Evolutionary conservation across 2,888 invertebrate species (phyloP).

Genomic region (Alviniconcha strummeri): DNA sequence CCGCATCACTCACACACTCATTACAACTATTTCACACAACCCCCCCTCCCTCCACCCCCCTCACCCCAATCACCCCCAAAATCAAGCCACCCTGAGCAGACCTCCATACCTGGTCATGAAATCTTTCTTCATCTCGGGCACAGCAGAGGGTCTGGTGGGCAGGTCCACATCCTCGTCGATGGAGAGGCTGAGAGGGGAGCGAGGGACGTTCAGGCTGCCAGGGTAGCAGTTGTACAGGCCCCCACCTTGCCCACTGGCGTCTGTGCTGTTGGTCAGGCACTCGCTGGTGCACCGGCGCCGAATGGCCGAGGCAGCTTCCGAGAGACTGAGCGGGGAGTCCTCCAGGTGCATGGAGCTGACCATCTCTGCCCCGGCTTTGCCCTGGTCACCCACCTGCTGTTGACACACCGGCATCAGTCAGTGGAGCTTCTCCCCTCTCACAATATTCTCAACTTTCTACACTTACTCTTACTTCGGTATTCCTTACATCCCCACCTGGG

Average conservation of each 20-base stretch:
- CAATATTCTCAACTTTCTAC: too few species aligned
- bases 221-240: conserved; percentile 21
- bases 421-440: too few species aligned
- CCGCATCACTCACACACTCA: too few species aligned
- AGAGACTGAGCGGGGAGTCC: conserved; percentile 36
- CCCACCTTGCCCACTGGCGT: conserved; percentile 30
- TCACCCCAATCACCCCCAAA: too few species aligned
- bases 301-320: conserved; percentile 35
- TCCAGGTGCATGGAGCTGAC: conserved; percentile 35
- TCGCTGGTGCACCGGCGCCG: conserved; percentile 63
- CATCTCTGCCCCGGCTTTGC: conserved; percentile 14
- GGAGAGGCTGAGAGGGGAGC: conserved; percentile 58
- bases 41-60: too few species aligned
- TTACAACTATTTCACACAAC: too few species aligned
- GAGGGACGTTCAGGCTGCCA: conserved; percentile 40
- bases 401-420: background rate
- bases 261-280: conserved; percentile 59
- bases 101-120: conserved; percentile 51
- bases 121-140: conserved; percentile 50
- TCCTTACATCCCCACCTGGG: too few species aligned
- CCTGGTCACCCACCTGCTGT: conserved; percentile 8
- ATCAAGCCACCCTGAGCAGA: too few species aligned
- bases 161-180: conserved; percentile 51
- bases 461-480: too few species aligned
- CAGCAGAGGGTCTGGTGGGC: conserved; percentile 39